Conservation (phyloP, 2,797 vertebrate species). For the Rhyacichthys aspro region DNA sequence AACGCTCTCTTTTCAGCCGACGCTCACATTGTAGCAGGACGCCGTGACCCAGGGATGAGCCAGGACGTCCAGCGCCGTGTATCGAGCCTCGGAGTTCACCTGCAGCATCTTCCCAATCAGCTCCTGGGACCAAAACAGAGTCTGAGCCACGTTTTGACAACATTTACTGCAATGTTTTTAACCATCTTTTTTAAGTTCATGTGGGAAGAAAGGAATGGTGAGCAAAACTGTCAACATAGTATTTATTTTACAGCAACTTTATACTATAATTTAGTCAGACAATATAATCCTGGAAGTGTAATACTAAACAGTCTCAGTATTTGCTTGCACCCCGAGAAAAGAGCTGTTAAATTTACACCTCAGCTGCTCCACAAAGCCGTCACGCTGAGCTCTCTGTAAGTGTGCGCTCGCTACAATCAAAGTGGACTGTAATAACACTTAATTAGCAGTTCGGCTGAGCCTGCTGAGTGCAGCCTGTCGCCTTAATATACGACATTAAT, state of each 20-base stretch:
- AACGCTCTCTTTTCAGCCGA: neutral
- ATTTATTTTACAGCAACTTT: neutral
- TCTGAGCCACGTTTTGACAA: neutral
- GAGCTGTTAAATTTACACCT: constrained; percentile 8
- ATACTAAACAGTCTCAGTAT: no score
- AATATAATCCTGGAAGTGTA: no score
- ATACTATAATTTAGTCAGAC: no score
- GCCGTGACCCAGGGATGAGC: constrained; percentile 96
- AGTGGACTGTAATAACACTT: constrained; percentile 33
- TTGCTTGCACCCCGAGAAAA: neutral
- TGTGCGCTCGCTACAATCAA: neutral
- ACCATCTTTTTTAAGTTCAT: no score
- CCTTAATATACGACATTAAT: constrained; percentile 53
- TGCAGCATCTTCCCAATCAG: constrained; percentile 95
- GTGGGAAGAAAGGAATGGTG: no score
- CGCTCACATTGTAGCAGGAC: constrained; percentile 45
- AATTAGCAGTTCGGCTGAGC: constrained; percentile 53
- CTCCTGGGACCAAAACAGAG: constrained; percentile 78
- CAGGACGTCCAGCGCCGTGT: constrained; percentile 90
- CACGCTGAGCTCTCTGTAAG: constrained; percentile 12
- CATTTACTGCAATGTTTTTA: neutral
- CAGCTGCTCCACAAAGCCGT: neutral
- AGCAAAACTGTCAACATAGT: neutral
- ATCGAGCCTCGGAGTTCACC: constrained; percentile 90
- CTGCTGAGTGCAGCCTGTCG: constrained; percentile 46